phyloP scores from a whole-genome alignment of 2,888 invertebrate genomes.

The Pegoplata infirma region DNA sequence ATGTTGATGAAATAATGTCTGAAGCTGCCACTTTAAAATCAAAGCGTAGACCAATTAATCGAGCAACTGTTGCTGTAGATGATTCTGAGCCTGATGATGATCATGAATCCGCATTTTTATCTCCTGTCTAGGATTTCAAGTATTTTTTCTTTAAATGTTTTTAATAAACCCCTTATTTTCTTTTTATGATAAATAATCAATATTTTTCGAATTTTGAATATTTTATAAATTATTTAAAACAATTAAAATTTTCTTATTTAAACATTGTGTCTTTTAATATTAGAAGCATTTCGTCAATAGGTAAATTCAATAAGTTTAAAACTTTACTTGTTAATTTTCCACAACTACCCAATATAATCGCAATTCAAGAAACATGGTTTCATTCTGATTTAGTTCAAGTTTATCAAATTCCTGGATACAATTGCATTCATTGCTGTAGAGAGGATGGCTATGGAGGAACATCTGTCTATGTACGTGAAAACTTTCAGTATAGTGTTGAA shows the following conservation, averaged over 20 bases:
- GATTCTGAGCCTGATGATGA: slow-evolving; percentile 1
- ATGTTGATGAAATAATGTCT: slow-evolving; percentile 2
- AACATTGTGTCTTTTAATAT: too few species aligned
- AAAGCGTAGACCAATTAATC: not conserved
- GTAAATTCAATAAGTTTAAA: slow-evolving; percentile 16
- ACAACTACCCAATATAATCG: not conserved
- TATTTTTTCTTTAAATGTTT: too few species aligned
- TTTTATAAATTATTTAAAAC: too few species aligned
- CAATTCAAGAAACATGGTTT: slow-evolving; percentile 23
- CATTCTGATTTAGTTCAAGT: not conserved
- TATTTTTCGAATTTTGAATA: too few species aligned
- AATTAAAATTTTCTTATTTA: too few species aligned
- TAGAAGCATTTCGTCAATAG: not conserved
- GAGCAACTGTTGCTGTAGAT: not conserved
- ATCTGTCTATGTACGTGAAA: too few species aligned
- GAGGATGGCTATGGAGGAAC: not conserved
- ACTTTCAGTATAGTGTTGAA: too few species aligned
- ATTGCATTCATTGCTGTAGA: not conserved
- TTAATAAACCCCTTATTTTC: too few species aligned
- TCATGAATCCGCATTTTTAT: not conserved
- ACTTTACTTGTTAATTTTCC: not conserved
- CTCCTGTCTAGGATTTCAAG: not conserved
- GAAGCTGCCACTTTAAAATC: not conserved
- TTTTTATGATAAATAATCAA: too few species aligned
- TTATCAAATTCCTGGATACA: not conserved